Evolutionary conservation across 2,113 vertebrate species (phyloP).

Genomic region (Podilymbus podiceps): DNA sequence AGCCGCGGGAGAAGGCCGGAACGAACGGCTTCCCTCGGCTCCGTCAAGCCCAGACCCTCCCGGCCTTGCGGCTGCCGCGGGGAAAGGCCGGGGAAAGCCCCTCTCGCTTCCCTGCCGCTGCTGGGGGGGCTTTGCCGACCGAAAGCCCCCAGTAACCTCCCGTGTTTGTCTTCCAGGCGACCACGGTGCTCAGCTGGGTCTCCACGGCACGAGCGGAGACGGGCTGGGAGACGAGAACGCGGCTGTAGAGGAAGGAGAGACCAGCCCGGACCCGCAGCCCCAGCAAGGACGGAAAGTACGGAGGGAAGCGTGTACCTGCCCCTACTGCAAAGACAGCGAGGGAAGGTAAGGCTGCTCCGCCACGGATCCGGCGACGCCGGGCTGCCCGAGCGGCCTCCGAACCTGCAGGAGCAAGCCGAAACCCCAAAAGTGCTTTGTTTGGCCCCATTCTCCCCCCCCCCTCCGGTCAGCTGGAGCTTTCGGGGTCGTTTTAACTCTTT

Average conservation of each 20-base stretch:
- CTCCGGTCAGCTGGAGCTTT: background rate
- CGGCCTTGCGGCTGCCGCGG: accelerated
- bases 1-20: background rate
- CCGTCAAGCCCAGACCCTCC: accelerated
- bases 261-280: slow-evolving; percentile 80
- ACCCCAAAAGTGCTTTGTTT: accelerated
- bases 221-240: slow-evolving; percentile 83
- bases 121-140: accelerated
- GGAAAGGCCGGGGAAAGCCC: background rate
- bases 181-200: slow-evolving; percentile 74
- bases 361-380: accelerated
- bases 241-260: slow-evolving; percentile 83
- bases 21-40: background rate
- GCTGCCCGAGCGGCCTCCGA: background rate
- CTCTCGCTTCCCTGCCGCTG: no score
- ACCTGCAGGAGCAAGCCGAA: background rate
- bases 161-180: slow-evolving; percentile 74
- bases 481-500: no score
- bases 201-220: slow-evolving; percentile 77
- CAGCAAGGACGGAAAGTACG: slow-evolving; percentile 85
- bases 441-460: background rate
- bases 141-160: accelerated
- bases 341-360: slow-evolving; percentile 77
- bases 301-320: slow-evolving; percentile 93
- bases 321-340: slow-evolving; percentile 96